Conservation (phyloP, 2,888 invertebrate species). For the Argyresthia goedartella region DNA sequence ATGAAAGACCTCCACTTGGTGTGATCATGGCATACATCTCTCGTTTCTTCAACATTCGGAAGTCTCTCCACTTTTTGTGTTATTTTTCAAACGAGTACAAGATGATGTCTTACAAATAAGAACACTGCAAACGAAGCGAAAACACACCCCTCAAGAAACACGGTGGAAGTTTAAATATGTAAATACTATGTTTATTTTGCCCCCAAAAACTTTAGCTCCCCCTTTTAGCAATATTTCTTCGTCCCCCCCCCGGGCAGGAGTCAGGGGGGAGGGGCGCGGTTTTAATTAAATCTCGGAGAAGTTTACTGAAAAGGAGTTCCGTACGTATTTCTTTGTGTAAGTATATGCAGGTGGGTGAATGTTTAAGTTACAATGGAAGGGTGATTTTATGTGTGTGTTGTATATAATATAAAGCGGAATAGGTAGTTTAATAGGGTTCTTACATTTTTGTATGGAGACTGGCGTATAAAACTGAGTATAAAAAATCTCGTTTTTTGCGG, state of each 20-base stretch:
- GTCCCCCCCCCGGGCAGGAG: constrained; percentile 21
- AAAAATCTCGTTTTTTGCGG: too few species aligned
- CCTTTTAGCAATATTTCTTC: constrained; percentile 40
- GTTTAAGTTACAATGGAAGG: constrained; percentile 11
- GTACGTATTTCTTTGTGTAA: constrained; percentile 53
- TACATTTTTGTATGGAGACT: too few species aligned
- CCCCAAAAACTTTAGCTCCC: constrained; percentile 49
- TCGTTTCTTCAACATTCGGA: too few species aligned
- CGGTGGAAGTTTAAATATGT: constrained; percentile 55
- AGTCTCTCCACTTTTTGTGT: too few species aligned
- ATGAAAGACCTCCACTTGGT: too few species aligned
- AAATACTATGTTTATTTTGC: constrained; percentile 57
- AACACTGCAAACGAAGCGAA: background rate
- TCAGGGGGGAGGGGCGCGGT: constrained; percentile 21
- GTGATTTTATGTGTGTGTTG: constrained; percentile 6
- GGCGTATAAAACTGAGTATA: too few species aligned
- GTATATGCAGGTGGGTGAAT: constrained; percentile 27
- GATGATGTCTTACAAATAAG: too few species aligned
- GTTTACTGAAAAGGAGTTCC: constrained; percentile 43
- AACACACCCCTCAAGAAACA: background rate
- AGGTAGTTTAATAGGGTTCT: too few species aligned
- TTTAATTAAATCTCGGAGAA: constrained; percentile 61
- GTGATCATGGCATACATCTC: too few species aligned
- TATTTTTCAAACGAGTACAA: too few species aligned
- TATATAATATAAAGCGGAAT: constrained; percentile 1